Evolutionary conservation across 1,140 invertebrate genomes (phyloP).

Genomic region (Dendroctonus valens): DNA sequence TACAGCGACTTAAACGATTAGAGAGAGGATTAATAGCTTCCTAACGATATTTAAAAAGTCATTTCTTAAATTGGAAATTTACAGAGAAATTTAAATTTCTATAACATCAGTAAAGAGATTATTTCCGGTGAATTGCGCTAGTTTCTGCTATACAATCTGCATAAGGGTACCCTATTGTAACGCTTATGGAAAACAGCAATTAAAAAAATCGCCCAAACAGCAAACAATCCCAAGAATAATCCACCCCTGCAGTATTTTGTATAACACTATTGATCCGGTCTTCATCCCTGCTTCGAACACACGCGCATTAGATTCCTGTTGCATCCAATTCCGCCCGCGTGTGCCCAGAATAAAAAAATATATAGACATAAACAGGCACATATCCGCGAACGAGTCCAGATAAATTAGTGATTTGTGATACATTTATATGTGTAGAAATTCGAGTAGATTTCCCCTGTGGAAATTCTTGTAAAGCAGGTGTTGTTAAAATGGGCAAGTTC

Average conservation of each 20-base stretch:
- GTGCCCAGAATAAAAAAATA: conserved; percentile 2
- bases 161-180: no score
- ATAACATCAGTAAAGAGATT: no score
- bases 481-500: not conserved
- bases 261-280: conserved; percentile 16
- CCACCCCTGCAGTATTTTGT: conserved; percentile 6
- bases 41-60: no score
- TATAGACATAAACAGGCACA: conserved; percentile 10
- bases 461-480: not conserved
- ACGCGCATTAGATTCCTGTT: conserved; percentile 30
- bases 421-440: not conserved
- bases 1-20: no score
- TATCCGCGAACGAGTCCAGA: not conserved
- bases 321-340: conserved; percentile 15
- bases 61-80: no score
- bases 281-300: conserved; percentile 20
- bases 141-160: no score
- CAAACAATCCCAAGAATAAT: not conserved
- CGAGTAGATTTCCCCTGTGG: not conserved
- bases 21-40: no score
- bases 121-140: no score
- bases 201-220: not conserved
- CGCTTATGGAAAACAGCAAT: no score
- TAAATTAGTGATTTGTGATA: not conserved
- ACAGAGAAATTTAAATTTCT: no score